phyloP scores from a whole-genome alignment of 1,140 invertebrate species.

The Cydia splendana region DNA sequence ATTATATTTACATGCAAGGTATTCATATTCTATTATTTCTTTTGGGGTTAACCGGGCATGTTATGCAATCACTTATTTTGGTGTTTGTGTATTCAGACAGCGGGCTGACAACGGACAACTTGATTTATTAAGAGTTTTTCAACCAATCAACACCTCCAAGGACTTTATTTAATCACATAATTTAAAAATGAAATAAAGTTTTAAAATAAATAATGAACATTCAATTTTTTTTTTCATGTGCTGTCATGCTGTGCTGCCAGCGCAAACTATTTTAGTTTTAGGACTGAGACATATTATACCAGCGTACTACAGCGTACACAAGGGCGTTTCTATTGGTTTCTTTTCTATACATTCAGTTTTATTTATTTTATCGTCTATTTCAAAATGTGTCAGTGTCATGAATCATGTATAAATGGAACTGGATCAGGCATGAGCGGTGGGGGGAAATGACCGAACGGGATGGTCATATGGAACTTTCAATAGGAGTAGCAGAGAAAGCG shows the following conservation, averaged over 20 bases:
- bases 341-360: too few relatives aligned
- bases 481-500: too few relatives aligned
- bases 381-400: too few relatives aligned
- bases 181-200: conserved; percentile 8
- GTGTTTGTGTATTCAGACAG: not conserved
- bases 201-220: not conserved
- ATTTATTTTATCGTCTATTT: too few relatives aligned
- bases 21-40: conserved; percentile 60
- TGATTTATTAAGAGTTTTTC: not conserved
- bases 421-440: too few relatives aligned
- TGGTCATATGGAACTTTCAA: too few relatives aligned
- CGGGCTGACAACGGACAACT: not conserved
- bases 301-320: too few relatives aligned
- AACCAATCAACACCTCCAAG: not conserved
- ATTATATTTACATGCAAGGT: conserved; percentile 58
- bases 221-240: not conserved
- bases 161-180: not conserved
- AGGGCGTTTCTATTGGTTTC: too few relatives aligned
- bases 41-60: conserved; percentile 49
- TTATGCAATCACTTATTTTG: conserved; percentile 60
- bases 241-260: not conserved
- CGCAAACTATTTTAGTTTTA: not conserved
- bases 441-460: too few relatives aligned
- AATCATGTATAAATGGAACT: too few relatives aligned
- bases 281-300: too few relatives aligned